phyloP scores from a whole-genome alignment of 2,113 vertebrate species.

The Gymnocephalus cernua region DNA sequence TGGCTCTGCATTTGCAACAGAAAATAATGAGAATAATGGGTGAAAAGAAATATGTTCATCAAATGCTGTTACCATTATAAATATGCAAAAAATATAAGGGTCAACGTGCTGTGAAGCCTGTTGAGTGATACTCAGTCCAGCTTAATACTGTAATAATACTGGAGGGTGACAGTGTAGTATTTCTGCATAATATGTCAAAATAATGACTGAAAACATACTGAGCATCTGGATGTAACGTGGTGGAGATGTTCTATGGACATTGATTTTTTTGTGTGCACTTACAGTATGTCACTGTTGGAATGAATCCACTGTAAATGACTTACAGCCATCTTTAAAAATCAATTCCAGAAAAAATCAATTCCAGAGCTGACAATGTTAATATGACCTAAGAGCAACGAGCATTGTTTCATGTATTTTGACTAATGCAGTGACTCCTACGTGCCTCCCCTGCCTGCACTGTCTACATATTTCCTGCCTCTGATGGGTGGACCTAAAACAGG shows the following conservation, averaged over 20 bases:
- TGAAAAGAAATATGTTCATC: neutral
- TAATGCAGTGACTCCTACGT: neutral
- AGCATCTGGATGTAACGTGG: neutral
- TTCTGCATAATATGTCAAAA: too few species aligned
- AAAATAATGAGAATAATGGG: neutral
- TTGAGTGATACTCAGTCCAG: too few species aligned
- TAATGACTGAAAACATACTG: too few species aligned
- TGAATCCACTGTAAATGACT: neutral
- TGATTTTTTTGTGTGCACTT: neutral
- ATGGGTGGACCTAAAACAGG: slow-evolving; percentile 25
- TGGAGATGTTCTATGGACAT: neutral
- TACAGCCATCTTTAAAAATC: neutral
- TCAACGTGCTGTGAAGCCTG: neutral
- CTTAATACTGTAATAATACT: too few species aligned
- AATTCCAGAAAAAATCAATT: neutral
- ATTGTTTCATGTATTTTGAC: neutral
- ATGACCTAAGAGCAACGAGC: neutral
- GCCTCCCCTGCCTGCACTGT: neutral
- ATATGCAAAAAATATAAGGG: neutral
- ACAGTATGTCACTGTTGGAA: neutral
- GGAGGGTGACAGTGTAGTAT: too few species aligned
- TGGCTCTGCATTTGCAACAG: neutral
- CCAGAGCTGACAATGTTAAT: neutral
- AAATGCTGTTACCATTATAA: neutral
- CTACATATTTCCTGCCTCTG: neutral